phyloP scores from a whole-genome alignment of 2,888 invertebrate species.

The Stegophylla sp. region DNA sequence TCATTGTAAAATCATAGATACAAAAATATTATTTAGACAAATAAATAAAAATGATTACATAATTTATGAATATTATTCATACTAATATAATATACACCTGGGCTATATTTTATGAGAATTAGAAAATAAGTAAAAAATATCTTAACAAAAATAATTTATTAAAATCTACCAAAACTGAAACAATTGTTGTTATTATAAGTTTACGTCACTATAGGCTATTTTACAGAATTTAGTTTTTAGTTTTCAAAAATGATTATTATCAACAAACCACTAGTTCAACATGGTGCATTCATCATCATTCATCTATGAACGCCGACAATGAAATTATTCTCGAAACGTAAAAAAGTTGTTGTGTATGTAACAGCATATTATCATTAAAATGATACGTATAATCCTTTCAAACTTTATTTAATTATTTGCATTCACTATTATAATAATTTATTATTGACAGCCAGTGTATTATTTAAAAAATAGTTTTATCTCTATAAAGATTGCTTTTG shows the following conservation, averaged over 20 bases:
- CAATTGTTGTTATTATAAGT: too few relatives aligned
- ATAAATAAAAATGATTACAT: background rate
- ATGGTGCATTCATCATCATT: too few relatives aligned
- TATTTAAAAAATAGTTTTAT: constrained; percentile 26
- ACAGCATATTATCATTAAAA: background rate
- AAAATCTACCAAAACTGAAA: too few relatives aligned
- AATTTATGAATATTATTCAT: background rate
- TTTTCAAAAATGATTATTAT: too few relatives aligned
- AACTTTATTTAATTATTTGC: constrained; percentile 24
- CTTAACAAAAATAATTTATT: too few relatives aligned
- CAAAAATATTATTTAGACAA: background rate
- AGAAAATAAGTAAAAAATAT: too few relatives aligned
- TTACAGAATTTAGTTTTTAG: too few relatives aligned
- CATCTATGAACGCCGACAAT: background rate
- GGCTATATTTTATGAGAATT: too few relatives aligned
- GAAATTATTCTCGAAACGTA: background rate
- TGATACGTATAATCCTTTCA: background rate
- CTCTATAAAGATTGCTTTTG: background rate
- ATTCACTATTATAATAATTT: constrained; percentile 12
- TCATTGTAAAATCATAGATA: background rate
- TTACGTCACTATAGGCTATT: too few relatives aligned
- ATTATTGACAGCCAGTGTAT: constrained; percentile 18
- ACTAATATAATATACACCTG: too few relatives aligned
- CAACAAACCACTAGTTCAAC: too few relatives aligned
- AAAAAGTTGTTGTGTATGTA: background rate